These are phyloP conservation scores for Acanthoscelides obtectus DNA, from an alignment of 2,888 invertebrate species.

Conservation along the genomic window DNA sequence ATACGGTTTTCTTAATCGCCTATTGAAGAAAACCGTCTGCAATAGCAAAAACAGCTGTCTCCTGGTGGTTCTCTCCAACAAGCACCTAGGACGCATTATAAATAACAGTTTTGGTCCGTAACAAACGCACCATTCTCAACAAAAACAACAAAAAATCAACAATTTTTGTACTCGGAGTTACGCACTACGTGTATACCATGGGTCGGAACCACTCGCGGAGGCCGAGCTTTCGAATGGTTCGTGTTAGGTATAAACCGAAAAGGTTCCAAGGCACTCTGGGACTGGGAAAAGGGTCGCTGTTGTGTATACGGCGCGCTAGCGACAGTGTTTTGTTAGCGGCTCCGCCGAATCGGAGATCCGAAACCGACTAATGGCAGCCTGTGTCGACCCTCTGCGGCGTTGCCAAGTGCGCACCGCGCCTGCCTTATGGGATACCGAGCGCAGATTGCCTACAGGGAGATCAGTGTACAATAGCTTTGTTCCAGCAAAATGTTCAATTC, in stretches of 20 bases:
- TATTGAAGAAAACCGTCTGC: conserved; percentile 14
- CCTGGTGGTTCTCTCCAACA: conserved; percentile 11
- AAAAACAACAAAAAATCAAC: background rate
- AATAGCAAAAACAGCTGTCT: conserved; percentile 15
- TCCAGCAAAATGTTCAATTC: too few species aligned
- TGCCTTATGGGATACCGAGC: background rate
- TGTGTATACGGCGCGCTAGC: background rate
- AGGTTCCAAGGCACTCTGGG: conserved; percentile 1
- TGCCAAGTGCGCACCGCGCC: background rate
- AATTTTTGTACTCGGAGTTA: background rate
- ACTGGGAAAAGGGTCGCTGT: background rate
- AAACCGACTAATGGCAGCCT: background rate
- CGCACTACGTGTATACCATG: background rate
- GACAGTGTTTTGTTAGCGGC: conserved; percentile 1
- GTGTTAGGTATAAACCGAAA: background rate
- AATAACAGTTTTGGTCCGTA: conserved; percentile 1
- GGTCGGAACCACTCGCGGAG: background rate
- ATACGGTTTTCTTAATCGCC: conserved; percentile 14
- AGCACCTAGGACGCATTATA: conserved; percentile 62
- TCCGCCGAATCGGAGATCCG: background rate
- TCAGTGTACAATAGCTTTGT: background rate
- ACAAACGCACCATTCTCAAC: background rate
- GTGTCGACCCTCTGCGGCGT: background rate
- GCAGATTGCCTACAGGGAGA: background rate
- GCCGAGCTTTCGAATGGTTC: background rate